phyloP scores from a whole-genome alignment of 1,140 invertebrate genomes.

The Hirudo medicinalis region DNA sequence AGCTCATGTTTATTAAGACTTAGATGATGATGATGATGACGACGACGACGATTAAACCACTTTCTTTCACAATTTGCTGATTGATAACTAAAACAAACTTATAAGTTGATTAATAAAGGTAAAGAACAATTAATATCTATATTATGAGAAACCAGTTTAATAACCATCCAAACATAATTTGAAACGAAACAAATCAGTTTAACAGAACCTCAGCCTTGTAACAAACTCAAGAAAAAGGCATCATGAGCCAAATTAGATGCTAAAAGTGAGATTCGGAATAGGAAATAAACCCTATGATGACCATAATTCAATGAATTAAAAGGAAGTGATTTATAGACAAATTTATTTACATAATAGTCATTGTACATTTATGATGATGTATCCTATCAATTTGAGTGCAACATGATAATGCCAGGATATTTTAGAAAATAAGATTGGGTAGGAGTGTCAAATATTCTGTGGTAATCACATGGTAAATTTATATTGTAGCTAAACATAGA shows the following conservation, averaged over 20 bases:
- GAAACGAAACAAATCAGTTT: not conserved
- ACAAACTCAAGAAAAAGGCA: not conserved
- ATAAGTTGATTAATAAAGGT: not conserved
- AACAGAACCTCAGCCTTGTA: not conserved
- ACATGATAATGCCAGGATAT: no score
- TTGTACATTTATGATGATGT: not conserved
- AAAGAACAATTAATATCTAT: conserved; percentile 4
- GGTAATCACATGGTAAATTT: no score
- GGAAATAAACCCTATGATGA: not conserved
- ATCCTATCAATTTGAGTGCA: no score
- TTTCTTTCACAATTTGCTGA: not conserved
- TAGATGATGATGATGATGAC: no score
- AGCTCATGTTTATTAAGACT: not conserved
- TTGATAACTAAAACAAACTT: not conserved
- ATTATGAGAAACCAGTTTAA: not conserved
- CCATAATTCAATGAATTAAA: not conserved
- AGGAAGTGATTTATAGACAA: not conserved
- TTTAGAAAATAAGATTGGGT: no score
- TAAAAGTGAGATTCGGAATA: no score
- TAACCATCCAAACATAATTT: not conserved
- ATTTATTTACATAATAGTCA: not conserved
- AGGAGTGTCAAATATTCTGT: no score
- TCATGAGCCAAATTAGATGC: not conserved
- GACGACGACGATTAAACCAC: no score
- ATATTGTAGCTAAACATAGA: no score